Base-by-base conservation (phyloP, 2,113 vertebrate species). In the Protomyctophum bolini region DNA sequence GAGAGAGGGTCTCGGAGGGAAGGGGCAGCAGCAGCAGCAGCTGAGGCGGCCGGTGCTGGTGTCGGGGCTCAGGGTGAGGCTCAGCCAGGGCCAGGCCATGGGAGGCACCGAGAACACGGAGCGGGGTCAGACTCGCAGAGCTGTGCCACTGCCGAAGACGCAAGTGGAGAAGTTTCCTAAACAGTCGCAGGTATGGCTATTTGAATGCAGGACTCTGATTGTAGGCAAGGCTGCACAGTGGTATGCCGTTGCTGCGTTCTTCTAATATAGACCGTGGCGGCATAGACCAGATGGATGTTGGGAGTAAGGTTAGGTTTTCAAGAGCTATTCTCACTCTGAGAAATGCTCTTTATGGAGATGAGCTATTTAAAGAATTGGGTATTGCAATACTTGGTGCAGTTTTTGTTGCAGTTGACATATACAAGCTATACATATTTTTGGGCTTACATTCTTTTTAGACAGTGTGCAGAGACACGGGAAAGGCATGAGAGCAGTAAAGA, bases 101-200 rank as follows among this genome's bases (percentile, higher is more conserved):
- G 33, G 55, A 0, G 58, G 75, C 2, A 12, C 12, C 21, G 58
- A 65, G 65, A 54, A n/a, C 10, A 68, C 10, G 6, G 49, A 61
- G 29, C 52, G 3, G 58, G 8, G 51, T 41, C 59, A 21, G 60
- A 4, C 59, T 28, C 59, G 47, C 12, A 61, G 52, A 21, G 11
- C 49, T 8, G 14, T 14, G 55, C 7, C 49, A 6, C 59, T 82
- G 21, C 21, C 21, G n/a, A 66, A 80, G 60, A 11, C 75, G 6
- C 77, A 29, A 72, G 64, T 54, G 1, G 78, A 62, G 70, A 72
- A 10, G 70, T 51, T 66, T 81, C 76, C 56, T 77, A 74, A 80
- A 75, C 79, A 83, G 66, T 70, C 77, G 68, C 86, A 89, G 87
- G 88, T 89, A 75, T 75, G 75, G n/a, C 15, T 56, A 41, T 41